Base-by-base conservation (phyloP, 1,140 invertebrate genomes). In the Episyrphus balteatus region DNA sequence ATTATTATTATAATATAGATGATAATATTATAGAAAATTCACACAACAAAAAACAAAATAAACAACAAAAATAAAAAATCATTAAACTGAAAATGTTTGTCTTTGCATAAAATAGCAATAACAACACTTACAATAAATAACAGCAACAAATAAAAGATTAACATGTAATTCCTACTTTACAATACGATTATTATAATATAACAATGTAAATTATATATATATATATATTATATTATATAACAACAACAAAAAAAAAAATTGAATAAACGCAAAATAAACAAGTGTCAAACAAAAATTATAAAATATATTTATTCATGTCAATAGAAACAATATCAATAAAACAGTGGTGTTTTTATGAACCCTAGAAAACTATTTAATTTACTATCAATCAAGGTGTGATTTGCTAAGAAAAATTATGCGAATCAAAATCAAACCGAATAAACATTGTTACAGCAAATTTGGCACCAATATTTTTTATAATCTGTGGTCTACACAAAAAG, bases 291-390 rank as follows among this genome's bases (percentile, higher is more conserved):
- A 47, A 42, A 15, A 48, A 42, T 31, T 33, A n/a, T 32, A 31
- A 46, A 32, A 42, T 42, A 42, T 42, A 42, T 42, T 42, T 42
- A 42, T 42, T 33, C 31, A 31, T 44, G 21, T 44, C 44, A 46
- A 46, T 46, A 32, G 32, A 18, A 37, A 14, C 5, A 46, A 46
- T 11, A 26, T 26, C 21, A 26, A 26, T 26, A 26, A 26, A 26
- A 5, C 21, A 26, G 10, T 37, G 18, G 34, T 46, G 14, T 12
- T 15, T 26, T 26, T 26, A 26, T 26, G 21, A 26, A 26, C 21
- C 21, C 21, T 26, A 26, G n/a, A n/a, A n/a, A 32, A 26, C 18
- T 5, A 44, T 1, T 14, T 44, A 12, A 44, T 26, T 44, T 44
- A 5, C 11, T 26, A 26, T 26, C 8, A 26, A 13, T 6, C 12